These are phyloP conservation scores for Acanthochromis polyacanthus DNA, from an alignment of 2,113 vertebrate genomes.

Conservation along the genomic window DNA sequence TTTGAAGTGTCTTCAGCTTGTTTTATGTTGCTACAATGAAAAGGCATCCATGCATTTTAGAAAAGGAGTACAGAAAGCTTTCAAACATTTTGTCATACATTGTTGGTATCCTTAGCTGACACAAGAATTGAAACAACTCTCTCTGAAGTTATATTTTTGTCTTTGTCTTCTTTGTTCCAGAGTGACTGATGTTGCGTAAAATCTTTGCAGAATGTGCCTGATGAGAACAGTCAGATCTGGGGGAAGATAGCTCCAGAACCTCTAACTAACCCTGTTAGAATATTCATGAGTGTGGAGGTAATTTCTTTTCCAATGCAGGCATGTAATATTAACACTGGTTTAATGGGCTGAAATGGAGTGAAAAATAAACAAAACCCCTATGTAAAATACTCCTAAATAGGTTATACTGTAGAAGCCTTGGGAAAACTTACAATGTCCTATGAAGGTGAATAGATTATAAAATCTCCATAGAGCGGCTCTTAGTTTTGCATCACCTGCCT, in stretches of 20 bases:
- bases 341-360: constrained; percentile 37
- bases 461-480: neutral
- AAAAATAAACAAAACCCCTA: constrained; percentile 31
- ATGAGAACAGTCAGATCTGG: constrained; percentile 52
- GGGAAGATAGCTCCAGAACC: constrained; percentile 40
- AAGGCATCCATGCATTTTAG: constrained; percentile 24
- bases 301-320: constrained; percentile 50
- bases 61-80: constrained; percentile 5
- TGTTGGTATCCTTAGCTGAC: constrained; percentile 34
- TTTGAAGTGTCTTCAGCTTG: constrained; percentile 29
- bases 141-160: constrained; percentile 47
- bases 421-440: constrained; percentile 11
- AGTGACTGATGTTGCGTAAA: constrained; percentile 34
- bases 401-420: neutral
- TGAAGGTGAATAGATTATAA: constrained; percentile 8
- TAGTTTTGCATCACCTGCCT: neutral
- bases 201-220: constrained; percentile 31
- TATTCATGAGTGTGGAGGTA: constrained; percentile 56
- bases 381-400: constrained; percentile 29
- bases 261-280: constrained; percentile 53
- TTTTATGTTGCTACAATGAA: constrained; percentile 31
- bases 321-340: constrained; percentile 46
- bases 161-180: constrained; percentile 36
- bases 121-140: constrained; percentile 24
- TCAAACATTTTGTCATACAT: constrained; percentile 24